Percentiles rank a stretch among this genome's conserved stretches.
These are phyloP conservation scores for Dysidea cf. avara DNA, from an alignment of 37 sponge, comb jelly and placozoan genomes.

Conservation along the genomic window DNA sequence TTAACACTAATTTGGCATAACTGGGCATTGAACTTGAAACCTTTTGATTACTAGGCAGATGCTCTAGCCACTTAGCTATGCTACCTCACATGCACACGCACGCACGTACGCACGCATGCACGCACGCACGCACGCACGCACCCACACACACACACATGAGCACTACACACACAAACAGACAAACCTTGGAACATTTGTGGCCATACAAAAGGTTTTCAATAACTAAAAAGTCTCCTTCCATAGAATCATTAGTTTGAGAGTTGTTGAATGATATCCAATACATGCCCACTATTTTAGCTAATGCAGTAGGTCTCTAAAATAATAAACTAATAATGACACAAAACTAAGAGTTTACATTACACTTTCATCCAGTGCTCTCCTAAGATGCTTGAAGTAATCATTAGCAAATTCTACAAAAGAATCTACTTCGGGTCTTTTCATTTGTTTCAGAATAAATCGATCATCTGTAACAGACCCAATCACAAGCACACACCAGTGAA, in stretches of 20 bases:
- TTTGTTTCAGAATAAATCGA: constrained; percentile 92
- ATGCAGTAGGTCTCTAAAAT: constrained; percentile 63
- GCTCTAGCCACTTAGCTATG: no score
- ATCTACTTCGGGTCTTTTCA: constrained; percentile 79
- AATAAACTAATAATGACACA: no score
- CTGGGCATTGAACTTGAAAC: no score
- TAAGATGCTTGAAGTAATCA: constrained; percentile 77
- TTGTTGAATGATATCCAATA: constrained; percentile 90
- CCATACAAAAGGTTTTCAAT: constrained; percentile 97
- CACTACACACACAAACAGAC: no score
- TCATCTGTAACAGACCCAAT: no score
- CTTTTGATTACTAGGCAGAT: no score
- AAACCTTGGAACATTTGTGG: constrained; percentile 43
- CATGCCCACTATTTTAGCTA: constrained; percentile 95
- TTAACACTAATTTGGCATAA: no score
- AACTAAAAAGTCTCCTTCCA: constrained; percentile 84
- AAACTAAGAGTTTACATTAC: constrained; percentile 29
- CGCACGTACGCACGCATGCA: no score
- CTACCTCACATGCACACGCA: no score
- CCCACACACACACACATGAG: no score
- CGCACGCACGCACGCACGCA: no score
- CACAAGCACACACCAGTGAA: not conserved
- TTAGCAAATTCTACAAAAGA: constrained; percentile 76
- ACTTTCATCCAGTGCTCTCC: constrained; percentile 42
- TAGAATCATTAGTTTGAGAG: constrained; percentile 65